Base-by-base conservation (phyloP, 2,797 vertebrate genomes). In the Sarcoramphus papa region DNA sequence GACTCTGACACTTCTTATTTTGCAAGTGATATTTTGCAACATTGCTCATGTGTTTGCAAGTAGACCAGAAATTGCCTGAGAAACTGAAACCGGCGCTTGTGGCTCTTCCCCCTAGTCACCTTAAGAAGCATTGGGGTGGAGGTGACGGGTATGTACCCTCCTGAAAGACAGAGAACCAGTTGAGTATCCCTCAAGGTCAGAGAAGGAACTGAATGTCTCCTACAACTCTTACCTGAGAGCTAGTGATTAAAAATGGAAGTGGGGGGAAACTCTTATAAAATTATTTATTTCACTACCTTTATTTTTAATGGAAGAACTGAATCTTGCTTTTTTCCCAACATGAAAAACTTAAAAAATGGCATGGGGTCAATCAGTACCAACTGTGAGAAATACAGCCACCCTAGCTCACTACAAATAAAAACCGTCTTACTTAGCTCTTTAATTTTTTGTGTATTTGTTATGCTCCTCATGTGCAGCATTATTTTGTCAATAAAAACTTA, bases 51-150 rank as follows among this genome's bases (percentile, higher is more conserved):
- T 50, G 16, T 51, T 87, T 78, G 37, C n/a, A 62, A 35, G 50
- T 35, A 64, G 28, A 37, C 30, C n/a, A 78, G 50, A 84, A 81
- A 75, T 6, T 43, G 62, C 10, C 83, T 25, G 20, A 48, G 54
- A 93, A 95, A 57, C 37, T 5, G 47, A 78, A 82, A 48, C 28
- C 17, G 53, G n/a, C 1, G 0, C 28, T 84, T 56, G 45, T 22
- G 53, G 28, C 37, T 85, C 50, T 37, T 80, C 20, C 14, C 56
- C 12, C 23, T 53, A 2, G 1, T 7, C 56, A 70, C 57, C 43
- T 48, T 11, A 24, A 25, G 31, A 79, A 70, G 54, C 0, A 0
- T 0, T 51, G 43, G 30, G 43, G 16, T 0, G 1, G 35, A 35
- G 14, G 12, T 18, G 40, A 20, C 12, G 35, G 22, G 9, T 20